A percentile compares a stretch with the other conserved stretches of the same genome.
phyloP scores from a whole-genome alignment of 2,113 vertebrate species.

The Oxygymnocypris stewartii region DNA sequence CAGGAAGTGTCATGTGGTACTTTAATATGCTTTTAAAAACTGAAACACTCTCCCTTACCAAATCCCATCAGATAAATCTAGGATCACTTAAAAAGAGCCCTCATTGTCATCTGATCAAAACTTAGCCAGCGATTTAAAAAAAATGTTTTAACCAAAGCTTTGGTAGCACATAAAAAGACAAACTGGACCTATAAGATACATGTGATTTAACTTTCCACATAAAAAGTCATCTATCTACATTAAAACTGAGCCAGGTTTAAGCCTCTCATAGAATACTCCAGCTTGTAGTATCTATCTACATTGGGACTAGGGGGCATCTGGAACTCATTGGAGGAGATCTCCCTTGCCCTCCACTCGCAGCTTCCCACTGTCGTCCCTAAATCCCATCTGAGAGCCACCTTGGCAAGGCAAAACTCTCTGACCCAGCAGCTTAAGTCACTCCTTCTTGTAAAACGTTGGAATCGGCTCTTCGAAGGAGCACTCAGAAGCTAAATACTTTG shows the following conservation, averaged over 20 bases:
- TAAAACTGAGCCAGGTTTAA: slow-evolving; percentile 70
- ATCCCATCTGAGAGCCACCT: slow-evolving; percentile 78
- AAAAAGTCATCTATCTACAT: slow-evolving; percentile 75
- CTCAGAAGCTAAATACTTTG: slow-evolving; percentile 88
- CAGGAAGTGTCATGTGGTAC: slow-evolving; percentile 53
- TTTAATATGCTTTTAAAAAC: slow-evolving; percentile 59
- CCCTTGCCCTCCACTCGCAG: slow-evolving; percentile 77
- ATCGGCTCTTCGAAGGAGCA: slow-evolving; percentile 78
- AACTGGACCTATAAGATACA: slow-evolving; percentile 65
- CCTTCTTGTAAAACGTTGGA: slow-evolving; percentile 91
- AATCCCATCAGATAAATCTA: slow-evolving; percentile 58
- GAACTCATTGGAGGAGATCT: slow-evolving; percentile 82
- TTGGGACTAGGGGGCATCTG: slow-evolving; percentile 80
- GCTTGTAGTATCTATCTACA: slow-evolving; percentile 69
- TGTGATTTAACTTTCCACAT: slow-evolving; percentile 75
- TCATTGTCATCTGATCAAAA: slow-evolving; percentile 62
- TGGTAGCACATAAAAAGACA: slow-evolving; percentile 59
- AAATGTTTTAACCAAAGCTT: slow-evolving; percentile 59
- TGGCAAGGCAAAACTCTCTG: slow-evolving; percentile 74
- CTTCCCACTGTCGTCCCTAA: slow-evolving; percentile 80
- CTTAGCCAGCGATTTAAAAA: slow-evolving; percentile 41
- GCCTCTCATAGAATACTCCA: slow-evolving; percentile 63
- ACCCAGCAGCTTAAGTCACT: slow-evolving; percentile 84
- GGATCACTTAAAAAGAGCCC: slow-evolving; percentile 59
- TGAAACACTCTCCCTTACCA: slow-evolving; percentile 20